Base-by-base conservation (phyloP, 64 coral and sea anemone species). In the Porites lutea region DNA sequence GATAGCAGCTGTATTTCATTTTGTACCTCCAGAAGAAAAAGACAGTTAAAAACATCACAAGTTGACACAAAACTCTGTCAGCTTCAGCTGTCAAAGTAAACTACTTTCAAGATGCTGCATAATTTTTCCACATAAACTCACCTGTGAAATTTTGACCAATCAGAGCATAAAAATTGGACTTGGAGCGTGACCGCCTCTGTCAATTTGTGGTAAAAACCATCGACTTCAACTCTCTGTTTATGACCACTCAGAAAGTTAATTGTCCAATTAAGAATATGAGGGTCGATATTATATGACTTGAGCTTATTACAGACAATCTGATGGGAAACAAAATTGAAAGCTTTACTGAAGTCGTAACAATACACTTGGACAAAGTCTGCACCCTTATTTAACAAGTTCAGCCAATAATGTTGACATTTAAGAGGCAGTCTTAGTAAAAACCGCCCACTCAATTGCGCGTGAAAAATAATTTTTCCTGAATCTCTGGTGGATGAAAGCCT, bases 311-410 rank as follows among this genome's bases (percentile, higher is more conserved):
- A 85, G 9, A 85, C 14, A 23, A 92, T 85, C 52, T 92, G 48
- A 59, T 92, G 79, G 16, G 90, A 74, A 52, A 92, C 79, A 23
- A 21, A 57, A 48, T 92, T 80, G 65, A 92, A 92, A 18, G 90
- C 90, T 74, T 92, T 92, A 61, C 67, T 92, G 74, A 92, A 92
- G 46, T 85, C 90, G 23, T 84, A 83, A 45, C 8, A 79, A 80
- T 65, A 91, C 7, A 91, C 77, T 50, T 62, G 52, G 9, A 54
- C 52, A 54, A 54, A 54, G 9, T 54, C 52, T 5, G 9, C 9
- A 9, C 52, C 52, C 52, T 9, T 9, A 54, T 54, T 9, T 9
- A 54, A 54, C 52, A 4, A 54, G 4, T 54, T 4, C 9, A 54
- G 52, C 52, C 52, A 54, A n/a, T n/a, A n/a, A n/a, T n/a, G n/a